Base-by-base conservation (phyloP, 2,888 invertebrate species). In the Diploptera punctata region DNA sequence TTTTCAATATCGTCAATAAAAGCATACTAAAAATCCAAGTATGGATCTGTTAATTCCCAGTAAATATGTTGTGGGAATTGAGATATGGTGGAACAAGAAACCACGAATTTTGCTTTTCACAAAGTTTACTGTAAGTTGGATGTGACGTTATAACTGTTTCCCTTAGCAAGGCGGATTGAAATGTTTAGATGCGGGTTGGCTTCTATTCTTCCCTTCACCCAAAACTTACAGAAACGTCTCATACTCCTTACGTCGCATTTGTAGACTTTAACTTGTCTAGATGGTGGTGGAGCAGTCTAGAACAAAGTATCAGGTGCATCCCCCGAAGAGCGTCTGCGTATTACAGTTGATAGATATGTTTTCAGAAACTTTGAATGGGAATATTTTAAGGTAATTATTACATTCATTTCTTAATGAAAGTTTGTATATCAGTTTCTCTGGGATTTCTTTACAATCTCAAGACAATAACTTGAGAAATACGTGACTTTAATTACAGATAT, bases 11-110 rank as follows among this genome's bases (percentile, higher is more conserved):
- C 10, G 33, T 10, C 33, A 33, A 10, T 33, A 33, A 10, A 33
- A 33, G 33, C 54, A 16, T 26, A 13, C 54, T 54, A 54, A 54
- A 54, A 54, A 54, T 24, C 26, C 26, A 21, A 7, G 26, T 26
- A 54, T 7, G 29, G 54, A 54, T 54, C 21, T n/a, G 26, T 26
- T 54, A 54, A 54, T 54, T 54, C 26, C 24, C 54, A n/a, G 54
- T 54, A 26, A 54, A 54, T 24, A 54, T 9, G 1, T 7, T 24
- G 54, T 26, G 26, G 54, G 24, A 16, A 13, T 21, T 33, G 33
- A 7, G 33, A 33, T 7, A 10, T 33, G 10, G 33, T 5, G 33
- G 33, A 10, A 33, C 7, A 33, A 33, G 33, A 33, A 33, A 5
- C 5, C 33, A 33, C 33, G 33, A 33, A 33, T 33, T 54, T 7